Conservation (phyloP, 2,797 vertebrate genomes). For the Melanotaenia trifasciata region DNA sequence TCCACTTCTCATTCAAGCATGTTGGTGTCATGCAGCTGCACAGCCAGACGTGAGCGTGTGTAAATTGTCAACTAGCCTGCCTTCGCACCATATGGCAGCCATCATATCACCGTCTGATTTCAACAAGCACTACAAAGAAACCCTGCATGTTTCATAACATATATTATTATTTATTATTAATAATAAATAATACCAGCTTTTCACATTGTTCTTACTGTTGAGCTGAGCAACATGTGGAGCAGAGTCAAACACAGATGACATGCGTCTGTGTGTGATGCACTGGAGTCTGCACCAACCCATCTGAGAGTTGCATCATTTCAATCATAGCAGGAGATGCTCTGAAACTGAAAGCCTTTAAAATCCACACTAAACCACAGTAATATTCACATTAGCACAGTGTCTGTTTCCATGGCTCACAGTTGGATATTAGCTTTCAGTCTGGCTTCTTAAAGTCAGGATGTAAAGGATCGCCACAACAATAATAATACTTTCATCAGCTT, state of each 20-base stretch:
- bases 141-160: conserved; percentile 48
- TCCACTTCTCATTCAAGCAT: conserved; percentile 64
- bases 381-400: conserved; percentile 15
- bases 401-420: conserved; percentile 29
- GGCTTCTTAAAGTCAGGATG: conserved; percentile 44
- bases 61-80: conserved; percentile 58
- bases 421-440: conserved; percentile 42
- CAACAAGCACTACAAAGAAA: conserved; percentile 31
- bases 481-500: conserved; percentile 56
- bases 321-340: conserved; percentile 55
- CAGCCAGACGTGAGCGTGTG: conserved; percentile 55
- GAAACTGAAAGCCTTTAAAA: conserved; percentile 67
- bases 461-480: conserved; percentile 42
- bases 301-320: conserved; percentile 71
- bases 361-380: conserved; percentile 53
- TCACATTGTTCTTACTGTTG: conserved; percentile 9
- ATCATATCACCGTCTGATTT: conserved; percentile 12
- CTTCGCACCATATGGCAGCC: conserved; percentile 24
- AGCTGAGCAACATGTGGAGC: conserved; percentile 49
- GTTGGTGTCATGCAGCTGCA: conserved; percentile 61
- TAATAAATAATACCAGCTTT: conserved; percentile 28
- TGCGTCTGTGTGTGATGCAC: conserved; percentile 55
- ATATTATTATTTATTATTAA: conserved; percentile 22
- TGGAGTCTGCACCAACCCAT: conserved; percentile 55
- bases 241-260: conserved; percentile 49